Conservation (phyloP, 2,888 invertebrate species). For the Morpho achilles region DNA sequence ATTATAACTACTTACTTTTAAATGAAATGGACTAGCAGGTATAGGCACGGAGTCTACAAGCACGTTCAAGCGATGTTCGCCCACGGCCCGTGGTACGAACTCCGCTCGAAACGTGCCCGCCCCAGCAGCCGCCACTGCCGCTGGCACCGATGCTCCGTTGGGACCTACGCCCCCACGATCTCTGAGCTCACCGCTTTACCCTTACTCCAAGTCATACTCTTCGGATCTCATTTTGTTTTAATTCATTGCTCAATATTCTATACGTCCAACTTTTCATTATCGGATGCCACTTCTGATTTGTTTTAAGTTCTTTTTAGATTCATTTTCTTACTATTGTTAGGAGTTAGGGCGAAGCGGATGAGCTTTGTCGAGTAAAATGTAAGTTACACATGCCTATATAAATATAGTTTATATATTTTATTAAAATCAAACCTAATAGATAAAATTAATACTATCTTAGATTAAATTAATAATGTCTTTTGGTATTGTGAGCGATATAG, state of each 20-base stretch:
- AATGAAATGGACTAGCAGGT: conserved; percentile 95
- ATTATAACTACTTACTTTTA: conserved; percentile 80
- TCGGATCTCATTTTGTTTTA: conserved; percentile 7
- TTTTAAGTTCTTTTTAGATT: conserved; percentile 2
- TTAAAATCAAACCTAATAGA: conserved; percentile 14
- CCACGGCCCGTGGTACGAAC: conserved; percentile 94
- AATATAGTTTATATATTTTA: conserved; percentile 7
- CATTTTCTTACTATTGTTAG: conserved; percentile 48
- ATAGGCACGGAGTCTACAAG: conserved; percentile 90
- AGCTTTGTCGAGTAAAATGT: conserved; percentile 42
- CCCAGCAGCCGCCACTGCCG: conserved; percentile 91
- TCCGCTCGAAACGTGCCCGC: conserved; percentile 92
- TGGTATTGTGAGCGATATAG: conserved; percentile 23
- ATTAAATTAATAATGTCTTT: conserved; percentile 15
- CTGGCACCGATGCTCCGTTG: conserved; percentile 93
- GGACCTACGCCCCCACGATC: conserved; percentile 84
- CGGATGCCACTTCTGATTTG: background rate
- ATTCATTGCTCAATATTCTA: background rate
- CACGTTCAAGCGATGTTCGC: conserved; percentile 94
- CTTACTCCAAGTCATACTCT: conserved; percentile 40
- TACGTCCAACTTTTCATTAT: background rate
- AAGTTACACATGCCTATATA: conserved; percentile 24
- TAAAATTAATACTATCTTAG: background rate
- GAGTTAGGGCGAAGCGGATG: conserved; percentile 78
- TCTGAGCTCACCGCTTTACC: conserved; percentile 70